Evolutionary conservation across 2,888 invertebrate species (phyloP).

Genomic region (Autographa gamma): DNA sequence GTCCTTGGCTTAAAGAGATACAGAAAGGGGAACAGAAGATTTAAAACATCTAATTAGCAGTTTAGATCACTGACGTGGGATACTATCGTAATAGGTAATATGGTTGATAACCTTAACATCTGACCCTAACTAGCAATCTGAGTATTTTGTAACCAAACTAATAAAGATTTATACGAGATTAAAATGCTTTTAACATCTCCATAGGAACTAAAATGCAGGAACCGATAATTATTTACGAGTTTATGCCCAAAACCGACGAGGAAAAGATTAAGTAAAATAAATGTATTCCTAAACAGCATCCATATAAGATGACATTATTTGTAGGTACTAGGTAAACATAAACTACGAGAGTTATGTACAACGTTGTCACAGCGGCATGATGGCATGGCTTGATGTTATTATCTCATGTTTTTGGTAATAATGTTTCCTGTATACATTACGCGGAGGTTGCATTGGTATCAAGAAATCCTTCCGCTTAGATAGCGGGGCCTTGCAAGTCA

Average conservation of each 20-base stretch:
- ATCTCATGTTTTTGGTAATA: slow-evolving; percentile 38
- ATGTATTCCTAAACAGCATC: neutral
- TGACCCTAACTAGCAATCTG: too few relatives aligned
- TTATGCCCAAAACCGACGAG: slow-evolving; percentile 20
- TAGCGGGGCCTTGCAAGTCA: slow-evolving; percentile 55
- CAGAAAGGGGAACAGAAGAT: too few relatives aligned
- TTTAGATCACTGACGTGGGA: too few relatives aligned
- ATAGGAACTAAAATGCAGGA: slow-evolving; percentile 11
- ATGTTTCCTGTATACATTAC: slow-evolving; percentile 53
- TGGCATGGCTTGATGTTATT: slow-evolving; percentile 5
- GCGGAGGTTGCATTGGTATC: slow-evolving; percentile 54
- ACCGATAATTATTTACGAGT: slow-evolving; percentile 37
- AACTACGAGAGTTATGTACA: neutral
- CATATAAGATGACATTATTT: neutral
- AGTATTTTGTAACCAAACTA: neutral
- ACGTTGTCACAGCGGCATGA: slow-evolving; percentile 26
- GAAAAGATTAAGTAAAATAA: slow-evolving; percentile 1
- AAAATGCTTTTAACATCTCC: slow-evolving; percentile 1
- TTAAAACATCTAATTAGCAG: too few relatives aligned
- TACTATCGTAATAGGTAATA: too few relatives aligned
- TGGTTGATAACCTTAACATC: too few relatives aligned
- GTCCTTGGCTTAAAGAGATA: too few relatives aligned
- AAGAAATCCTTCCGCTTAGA: slow-evolving; percentile 59
- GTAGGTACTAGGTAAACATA: slow-evolving; percentile 3
- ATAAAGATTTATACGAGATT: neutral